Percentiles rank a stretch among this genome's conserved stretches.
phyloP scores from a whole-genome alignment of 1,140 invertebrate species.

The Drosophila carrolli region DNA sequence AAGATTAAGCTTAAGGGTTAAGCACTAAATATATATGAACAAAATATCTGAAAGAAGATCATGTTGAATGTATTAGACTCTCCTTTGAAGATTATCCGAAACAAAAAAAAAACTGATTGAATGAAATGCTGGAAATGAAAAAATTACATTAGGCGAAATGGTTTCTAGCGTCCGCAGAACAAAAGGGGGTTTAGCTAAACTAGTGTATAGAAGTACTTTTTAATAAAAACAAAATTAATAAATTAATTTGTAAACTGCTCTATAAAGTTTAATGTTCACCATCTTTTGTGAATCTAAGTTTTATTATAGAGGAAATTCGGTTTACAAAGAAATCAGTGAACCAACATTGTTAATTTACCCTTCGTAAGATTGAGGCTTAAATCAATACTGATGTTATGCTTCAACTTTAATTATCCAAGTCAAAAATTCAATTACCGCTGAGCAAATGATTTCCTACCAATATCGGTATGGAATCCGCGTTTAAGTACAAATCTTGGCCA shows the following conservation, averaged over 20 bases:
- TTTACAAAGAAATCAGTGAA: no score
- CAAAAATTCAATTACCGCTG: constrained; percentile 20
- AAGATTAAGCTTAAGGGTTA: constrained; percentile 14
- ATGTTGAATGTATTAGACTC: not conserved
- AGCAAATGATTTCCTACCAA: constrained; percentile 26
- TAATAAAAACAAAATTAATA: not conserved
- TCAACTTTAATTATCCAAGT: constrained; percentile 7
- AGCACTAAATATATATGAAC: not conserved
- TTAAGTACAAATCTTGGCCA: constrained; percentile 33
- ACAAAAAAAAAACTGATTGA: not conserved
- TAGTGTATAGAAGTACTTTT: no score
- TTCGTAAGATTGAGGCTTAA: not conserved
- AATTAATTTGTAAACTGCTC: no score
- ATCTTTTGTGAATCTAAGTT: no score
- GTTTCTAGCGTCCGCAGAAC: no score
- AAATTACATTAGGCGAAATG: not conserved
- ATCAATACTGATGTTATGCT: not conserved
- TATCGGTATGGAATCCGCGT: constrained; percentile 10
- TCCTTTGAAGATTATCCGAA: constrained; percentile 1
- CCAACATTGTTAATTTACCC: no score
- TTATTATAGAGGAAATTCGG: no score
- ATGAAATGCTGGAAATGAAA: not conserved
- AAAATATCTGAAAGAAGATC: constrained; percentile 13
- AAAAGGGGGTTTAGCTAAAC: no score
- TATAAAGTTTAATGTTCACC: no score